Base-by-base conservation (phyloP, 1,140 invertebrate genomes). In the Tetragonula clypearis region DNA sequence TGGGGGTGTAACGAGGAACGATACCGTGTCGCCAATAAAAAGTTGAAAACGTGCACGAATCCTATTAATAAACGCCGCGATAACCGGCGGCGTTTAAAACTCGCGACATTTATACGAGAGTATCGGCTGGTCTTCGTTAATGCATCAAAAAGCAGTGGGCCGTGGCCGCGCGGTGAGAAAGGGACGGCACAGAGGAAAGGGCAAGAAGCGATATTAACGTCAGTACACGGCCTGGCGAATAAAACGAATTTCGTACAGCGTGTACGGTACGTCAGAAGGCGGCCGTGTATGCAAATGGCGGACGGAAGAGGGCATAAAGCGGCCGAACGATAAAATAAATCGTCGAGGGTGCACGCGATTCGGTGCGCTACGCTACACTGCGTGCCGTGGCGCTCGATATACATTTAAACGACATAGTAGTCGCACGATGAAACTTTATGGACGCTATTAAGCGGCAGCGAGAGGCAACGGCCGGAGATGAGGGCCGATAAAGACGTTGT, bases 361-460 rank as follows among this genome's bases (percentile, higher is more conserved):
- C 75, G 75, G 75, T 53, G 81, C 82, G 30, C 49, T 69, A 21
- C 68, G 55, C 68, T 41, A 58, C 21, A 26, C 62, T 23, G 21
- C 49, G 53, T 53, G 65, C n/a, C 60, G 58, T 75, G 80, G 23
- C 53, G 81, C 62, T 75, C 85, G 85, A 86, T 86, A 84, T 79
- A 86, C 85, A 86, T 87, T 85, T 75, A 84, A 86, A 81, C 84
- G 77, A 90, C 87, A 66, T 86, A 87, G 85, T 84, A 86, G 66
- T 88, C 75, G 62, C 80, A 84, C 77, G 85, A 86, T 73, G 83
- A 84, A 86, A 88, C 86, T 81, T 81, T 79, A 84, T 74, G 82
- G 79, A 62, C 71, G 86, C 88, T 85, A 87, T 79, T 76, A 87
- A 79, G 78, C 88, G 80, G 72, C 72, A 58, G 23, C 23, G 65